A percentile compares a stretch with the other conserved stretches of the same genome.
phyloP scores from a whole-genome alignment of 2,888 invertebrate genomes.

The Maniola hyperantus region DNA sequence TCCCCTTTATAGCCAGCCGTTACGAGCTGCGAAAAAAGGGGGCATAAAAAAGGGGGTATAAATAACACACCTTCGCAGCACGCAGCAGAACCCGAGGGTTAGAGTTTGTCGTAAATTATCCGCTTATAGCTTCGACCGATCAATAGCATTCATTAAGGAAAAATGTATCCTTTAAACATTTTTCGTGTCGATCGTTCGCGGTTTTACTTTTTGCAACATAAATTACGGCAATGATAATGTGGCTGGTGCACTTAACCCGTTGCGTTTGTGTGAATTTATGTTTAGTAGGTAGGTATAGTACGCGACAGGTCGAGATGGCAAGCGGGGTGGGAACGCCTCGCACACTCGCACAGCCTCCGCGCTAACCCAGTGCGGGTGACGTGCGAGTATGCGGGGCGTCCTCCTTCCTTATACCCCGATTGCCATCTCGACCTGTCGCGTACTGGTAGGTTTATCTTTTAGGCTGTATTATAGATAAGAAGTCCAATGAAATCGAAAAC shows the following conservation, averaged over 20 bases:
- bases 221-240: slow-evolving; percentile 40
- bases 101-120: slow-evolving; percentile 72
- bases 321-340: too few relatives aligned
- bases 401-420: too few relatives aligned
- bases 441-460: too few relatives aligned
- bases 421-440: too few relatives aligned
- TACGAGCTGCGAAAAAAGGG: slow-evolving; percentile 83
- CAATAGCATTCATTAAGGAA: slow-evolving; percentile 80
- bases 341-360: too few relatives aligned
- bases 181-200: slow-evolving; percentile 58
- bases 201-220: slow-evolving; percentile 48
- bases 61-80: slow-evolving; percentile 81
- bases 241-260: slow-evolving; percentile 28
- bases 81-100: slow-evolving; percentile 68
- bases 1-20: slow-evolving; percentile 78
- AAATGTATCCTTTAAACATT: slow-evolving; percentile 67
- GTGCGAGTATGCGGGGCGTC: too few relatives aligned
- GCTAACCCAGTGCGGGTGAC: too few relatives aligned
- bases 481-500: too few relatives aligned
- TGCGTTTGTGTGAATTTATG: slow-evolving; percentile 23
- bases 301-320: too few relatives aligned
- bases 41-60: slow-evolving; percentile 80
- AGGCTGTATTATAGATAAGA: too few relatives aligned
- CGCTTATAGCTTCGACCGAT: slow-evolving; percentile 72
- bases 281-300: neutral